Evolutionary conservation across 2,888 invertebrate genomes (phyloP), one percentile per base, ranked within the genome.

Genomic region (Habrosyne pyritoides): DNA sequence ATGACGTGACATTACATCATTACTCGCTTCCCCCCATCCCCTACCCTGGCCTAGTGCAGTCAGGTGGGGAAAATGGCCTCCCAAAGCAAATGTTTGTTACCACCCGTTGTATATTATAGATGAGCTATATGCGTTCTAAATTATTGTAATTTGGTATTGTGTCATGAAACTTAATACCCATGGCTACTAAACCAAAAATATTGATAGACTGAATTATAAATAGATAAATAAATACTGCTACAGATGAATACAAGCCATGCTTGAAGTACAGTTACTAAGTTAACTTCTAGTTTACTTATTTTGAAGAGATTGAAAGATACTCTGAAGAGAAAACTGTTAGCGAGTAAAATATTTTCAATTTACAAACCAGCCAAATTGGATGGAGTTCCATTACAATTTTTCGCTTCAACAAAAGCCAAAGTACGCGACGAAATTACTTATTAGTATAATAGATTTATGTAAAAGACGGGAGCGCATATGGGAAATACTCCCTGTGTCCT

Each of bases 1-100:
- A 64, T 74, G 56, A 64, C 75, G 74, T 76, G 76, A 69, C 72
- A 66, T 56, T 53, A 42, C 57, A 64, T 67, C 73, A 70, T 76
- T 76, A 73, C 8, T n/a, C 18, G 42, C 8, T 18, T 18, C 18
- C 42, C 18, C 18, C 8, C 8, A 7, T 18, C 42, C 18, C 42
- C 5, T 1, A 10, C 47, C 52, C 12, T 33, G 53, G 26, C 51
- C 53, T 64, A 64, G 60, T 70, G 66, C 59, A 56, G 50, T 56
- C 55, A 62, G 62, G 69, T 66, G 67, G 66, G n/a, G 66, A 65
- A 75, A 69, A 69, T 66, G 53, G 53, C 61, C 47, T 59, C 51
- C 59, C 60, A 62, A 58, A 56, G 54, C 65, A 68, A 69, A 66
- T 64, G 60, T 12, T 52, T 42, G 26, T 59, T 6, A 42, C n/a